A percentile compares a stretch with the other conserved stretches of the same genome.
phyloP scores from a whole-genome alignment of 2,113 vertebrate genomes.

The Notechis scutatus region DNA sequence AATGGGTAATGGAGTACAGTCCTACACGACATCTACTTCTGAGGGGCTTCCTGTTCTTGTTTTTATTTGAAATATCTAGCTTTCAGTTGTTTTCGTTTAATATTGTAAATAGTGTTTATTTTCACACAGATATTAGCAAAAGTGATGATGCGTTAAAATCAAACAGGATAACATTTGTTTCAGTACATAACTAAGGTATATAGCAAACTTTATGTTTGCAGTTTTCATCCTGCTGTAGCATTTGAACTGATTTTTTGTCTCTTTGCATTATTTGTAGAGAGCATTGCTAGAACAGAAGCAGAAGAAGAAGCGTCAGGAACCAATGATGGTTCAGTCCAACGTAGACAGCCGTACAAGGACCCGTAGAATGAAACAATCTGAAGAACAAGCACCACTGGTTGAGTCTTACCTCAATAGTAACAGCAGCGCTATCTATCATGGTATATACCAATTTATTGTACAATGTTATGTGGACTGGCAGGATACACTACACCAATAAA shows the following conservation, averaged over 20 bases:
- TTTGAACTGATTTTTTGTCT: not conserved
- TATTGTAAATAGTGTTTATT: not conserved
- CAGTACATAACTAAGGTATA: not conserved
- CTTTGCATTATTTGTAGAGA: conserved; percentile 70
- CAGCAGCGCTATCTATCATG: conserved; percentile 93
- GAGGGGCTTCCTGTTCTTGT: not conserved
- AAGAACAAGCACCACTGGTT: conserved; percentile 95
- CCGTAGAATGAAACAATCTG: conserved; percentile 86
- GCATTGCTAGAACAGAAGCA: conserved; percentile 95
- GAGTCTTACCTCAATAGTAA: conserved; percentile 96
- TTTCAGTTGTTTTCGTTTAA: not conserved
- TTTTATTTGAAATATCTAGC: not conserved
- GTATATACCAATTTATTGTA: conserved; percentile 60
- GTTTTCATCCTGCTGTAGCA: not conserved
- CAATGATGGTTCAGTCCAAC: conserved; percentile 96
- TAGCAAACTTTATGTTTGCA: not conserved
- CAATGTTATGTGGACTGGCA: not conserved
- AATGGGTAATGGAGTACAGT: not conserved
- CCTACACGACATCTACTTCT: not conserved
- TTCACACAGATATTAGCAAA: not conserved
- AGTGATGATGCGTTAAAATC: not conserved
- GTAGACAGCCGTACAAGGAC: conserved; percentile 86
- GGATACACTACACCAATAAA: not conserved
- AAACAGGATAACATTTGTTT: conserved; percentile 10
- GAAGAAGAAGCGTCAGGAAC: conserved; percentile 97